Conservation (phyloP, 1,140 invertebrate genomes). For the Cylas formicarius region DNA sequence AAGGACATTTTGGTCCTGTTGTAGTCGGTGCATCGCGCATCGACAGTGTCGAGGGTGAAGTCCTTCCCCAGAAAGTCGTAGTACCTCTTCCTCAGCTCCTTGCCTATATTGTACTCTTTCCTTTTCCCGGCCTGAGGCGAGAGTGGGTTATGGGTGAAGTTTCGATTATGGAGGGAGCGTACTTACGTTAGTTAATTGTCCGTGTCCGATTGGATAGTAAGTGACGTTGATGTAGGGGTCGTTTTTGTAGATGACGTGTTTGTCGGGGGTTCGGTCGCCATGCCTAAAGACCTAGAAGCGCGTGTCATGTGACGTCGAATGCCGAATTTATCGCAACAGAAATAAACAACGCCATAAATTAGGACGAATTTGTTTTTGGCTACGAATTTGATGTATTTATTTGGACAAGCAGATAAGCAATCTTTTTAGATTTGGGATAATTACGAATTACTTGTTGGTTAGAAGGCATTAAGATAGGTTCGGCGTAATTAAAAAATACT, state of each 20-base stretch:
- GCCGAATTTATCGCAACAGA: background rate
- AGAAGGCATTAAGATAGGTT: too few relatives aligned
- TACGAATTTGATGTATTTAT: too few relatives aligned
- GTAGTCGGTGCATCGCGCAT: conserved; percentile 36
- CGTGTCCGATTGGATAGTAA: conserved; percentile 17
- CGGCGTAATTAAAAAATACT: too few relatives aligned
- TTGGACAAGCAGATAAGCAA: too few relatives aligned
- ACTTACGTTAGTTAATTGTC: conserved; percentile 25
- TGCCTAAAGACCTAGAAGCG: conserved; percentile 20
- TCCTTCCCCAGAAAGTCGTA: conserved; percentile 54
- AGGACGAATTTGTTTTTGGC: too few relatives aligned
- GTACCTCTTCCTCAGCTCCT: conserved; percentile 54
- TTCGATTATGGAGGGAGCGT: conserved; percentile 8
- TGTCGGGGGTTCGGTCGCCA: conserved; percentile 20
- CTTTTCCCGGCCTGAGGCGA: conserved; percentile 26
- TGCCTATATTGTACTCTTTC: conserved; percentile 54
- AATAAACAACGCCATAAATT: background rate
- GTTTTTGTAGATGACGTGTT: conserved; percentile 16
- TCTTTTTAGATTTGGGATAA: too few relatives aligned
- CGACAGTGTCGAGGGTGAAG: conserved; percentile 40
- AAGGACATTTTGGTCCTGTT: conserved; percentile 53
- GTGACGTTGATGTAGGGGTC: conserved; percentile 17
- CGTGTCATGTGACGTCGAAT: too few relatives aligned
- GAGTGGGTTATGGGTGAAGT: conserved; percentile 8
- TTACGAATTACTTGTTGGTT: too few relatives aligned